These are phyloP conservation scores for Chrysomallon squamiferum DNA, from an alignment of 1,140 invertebrate genomes.

Conservation along the genomic window DNA sequence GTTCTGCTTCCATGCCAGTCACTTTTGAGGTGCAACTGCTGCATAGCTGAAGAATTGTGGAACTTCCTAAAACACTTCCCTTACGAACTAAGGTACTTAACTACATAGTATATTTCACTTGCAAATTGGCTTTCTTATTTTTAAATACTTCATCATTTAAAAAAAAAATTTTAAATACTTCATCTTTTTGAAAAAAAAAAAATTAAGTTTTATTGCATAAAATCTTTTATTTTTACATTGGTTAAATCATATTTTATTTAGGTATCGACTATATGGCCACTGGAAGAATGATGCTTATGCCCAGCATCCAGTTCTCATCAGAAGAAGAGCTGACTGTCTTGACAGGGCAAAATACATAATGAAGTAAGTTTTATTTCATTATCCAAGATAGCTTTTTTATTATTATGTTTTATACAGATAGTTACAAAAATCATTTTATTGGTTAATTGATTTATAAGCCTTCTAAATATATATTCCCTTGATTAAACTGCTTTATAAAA, in stretches of 20 bases:
- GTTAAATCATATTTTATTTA: no score
- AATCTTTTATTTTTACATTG: no score
- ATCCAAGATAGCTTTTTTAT: no score
- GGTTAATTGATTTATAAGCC: no score
- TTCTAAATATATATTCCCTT: not conserved
- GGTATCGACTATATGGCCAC: constrained; percentile 88
- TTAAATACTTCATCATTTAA: not conserved
- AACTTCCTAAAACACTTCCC: constrained; percentile 88
- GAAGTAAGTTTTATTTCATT: constrained; percentile 75
- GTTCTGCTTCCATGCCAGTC: constrained; percentile 88
- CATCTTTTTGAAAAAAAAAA: not conserved
- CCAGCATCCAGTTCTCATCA: constrained; percentile 81
- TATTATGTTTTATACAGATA: no score
- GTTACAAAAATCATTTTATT: no score
- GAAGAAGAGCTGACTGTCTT: constrained; percentile 82
- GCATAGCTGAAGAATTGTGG: constrained; percentile 96
- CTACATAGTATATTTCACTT: not conserved
- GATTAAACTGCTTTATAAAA: not conserved
- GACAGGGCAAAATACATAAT: constrained; percentile 95
- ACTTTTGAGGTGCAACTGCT: constrained; percentile 92
- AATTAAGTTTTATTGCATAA: no score
- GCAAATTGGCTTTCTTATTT: not conserved
- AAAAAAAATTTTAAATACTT: not conserved
- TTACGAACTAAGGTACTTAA: constrained; percentile 80
- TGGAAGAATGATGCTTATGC: constrained; percentile 93